Evolutionary conservation across 2,888 invertebrate species (phyloP).

Genomic region (Himalopsyche japonica): DNA sequence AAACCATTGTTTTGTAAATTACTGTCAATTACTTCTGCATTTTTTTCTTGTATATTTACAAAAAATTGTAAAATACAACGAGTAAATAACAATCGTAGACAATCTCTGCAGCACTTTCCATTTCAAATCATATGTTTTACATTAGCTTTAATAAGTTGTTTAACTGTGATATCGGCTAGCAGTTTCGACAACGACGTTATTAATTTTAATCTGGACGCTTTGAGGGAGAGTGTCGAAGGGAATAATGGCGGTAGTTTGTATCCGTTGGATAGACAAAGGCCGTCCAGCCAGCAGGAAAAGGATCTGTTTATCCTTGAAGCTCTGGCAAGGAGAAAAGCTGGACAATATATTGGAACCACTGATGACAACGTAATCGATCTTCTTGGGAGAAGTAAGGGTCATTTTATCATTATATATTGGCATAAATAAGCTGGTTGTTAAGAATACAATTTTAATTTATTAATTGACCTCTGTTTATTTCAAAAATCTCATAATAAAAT

Average conservation of each 20-base stretch:
- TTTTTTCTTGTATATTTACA: neutral
- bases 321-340: constrained; percentile 67
- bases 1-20: neutral
- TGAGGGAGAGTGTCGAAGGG: neutral
- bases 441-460: no score
- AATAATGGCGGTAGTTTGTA: constrained; percentile 42
- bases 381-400: constrained; percentile 76
- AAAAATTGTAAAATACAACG: neutral
- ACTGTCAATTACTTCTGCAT: neutral
- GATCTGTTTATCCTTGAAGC: constrained; percentile 75
- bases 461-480: no score
- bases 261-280: constrained; percentile 54
- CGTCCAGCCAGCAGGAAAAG: constrained; percentile 71
- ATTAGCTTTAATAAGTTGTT: neutral
- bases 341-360: constrained; percentile 58
- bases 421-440: no score
- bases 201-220: constrained; percentile 23
- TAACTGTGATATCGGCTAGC: neutral
- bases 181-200: constrained; percentile 29
- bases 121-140: neutral
- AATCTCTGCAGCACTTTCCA: neutral
- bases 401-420: neutral
- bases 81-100: neutral
- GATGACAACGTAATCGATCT: constrained; percentile 81
- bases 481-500: no score